phyloP scores from a whole-genome alignment of 1,140 invertebrate species.

The Campoletis sonorensis region DNA sequence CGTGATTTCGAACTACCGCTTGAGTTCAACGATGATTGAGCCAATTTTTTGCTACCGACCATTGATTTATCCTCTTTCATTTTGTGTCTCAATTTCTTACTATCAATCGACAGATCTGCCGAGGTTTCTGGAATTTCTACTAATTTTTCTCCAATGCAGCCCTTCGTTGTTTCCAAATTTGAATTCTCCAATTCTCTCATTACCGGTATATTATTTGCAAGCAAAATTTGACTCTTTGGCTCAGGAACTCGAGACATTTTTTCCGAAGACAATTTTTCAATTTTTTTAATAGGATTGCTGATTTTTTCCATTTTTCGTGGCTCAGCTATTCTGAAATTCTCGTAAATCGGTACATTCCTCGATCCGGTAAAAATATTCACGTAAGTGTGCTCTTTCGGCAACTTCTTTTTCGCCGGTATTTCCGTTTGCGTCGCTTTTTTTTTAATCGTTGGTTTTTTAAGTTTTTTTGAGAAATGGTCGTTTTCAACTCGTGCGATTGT shows the following conservation, averaged over 20 bases:
- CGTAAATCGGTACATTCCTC: conserved; percentile 47
- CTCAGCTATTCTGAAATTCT: conserved; percentile 48
- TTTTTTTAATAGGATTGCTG: background rate
- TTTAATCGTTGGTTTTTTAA: conserved; percentile 35
- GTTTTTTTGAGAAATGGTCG: conserved; percentile 45
- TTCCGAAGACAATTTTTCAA: background rate
- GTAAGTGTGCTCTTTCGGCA: conserved; percentile 44
- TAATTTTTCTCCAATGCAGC: background rate
- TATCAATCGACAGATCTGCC: background rate
- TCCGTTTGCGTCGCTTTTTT: conserved; percentile 29
- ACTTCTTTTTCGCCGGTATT: conserved; percentile 32
- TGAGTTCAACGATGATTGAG: background rate
- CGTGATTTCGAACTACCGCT: background rate
- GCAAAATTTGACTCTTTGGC: background rate
- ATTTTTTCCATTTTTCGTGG: background rate
- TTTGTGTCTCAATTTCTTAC: background rate
- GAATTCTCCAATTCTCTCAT: background rate
- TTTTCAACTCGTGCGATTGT: conserved; percentile 60
- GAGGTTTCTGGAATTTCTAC: background rate
- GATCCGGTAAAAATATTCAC: conserved; percentile 46
- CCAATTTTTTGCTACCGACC: background rate
- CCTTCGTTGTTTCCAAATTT: background rate
- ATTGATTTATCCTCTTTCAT: background rate
- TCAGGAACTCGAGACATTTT: background rate
- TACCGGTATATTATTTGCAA: background rate